Percentiles rank a stretch among this genome's conserved stretches.
These are phyloP conservation scores for Enteromius anoplus DNA, from an alignment of 2,797 vertebrate genomes.

Conservation along the genomic window DNA sequence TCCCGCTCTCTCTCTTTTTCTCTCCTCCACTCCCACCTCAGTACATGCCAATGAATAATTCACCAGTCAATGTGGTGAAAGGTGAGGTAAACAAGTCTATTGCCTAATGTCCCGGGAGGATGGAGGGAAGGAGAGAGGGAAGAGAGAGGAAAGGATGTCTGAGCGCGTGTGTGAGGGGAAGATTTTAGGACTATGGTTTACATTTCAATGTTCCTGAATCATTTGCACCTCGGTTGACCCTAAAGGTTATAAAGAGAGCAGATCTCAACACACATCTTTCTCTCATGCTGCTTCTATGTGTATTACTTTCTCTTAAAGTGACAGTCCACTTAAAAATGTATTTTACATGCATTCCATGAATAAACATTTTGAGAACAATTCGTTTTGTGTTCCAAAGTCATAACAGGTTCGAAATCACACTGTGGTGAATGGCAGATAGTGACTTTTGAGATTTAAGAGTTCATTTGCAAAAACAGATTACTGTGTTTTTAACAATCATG, in stretches of 20 bases:
- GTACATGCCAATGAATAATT: conserved; percentile 85
- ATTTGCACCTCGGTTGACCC: conserved; percentile 81
- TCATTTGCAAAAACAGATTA: no score
- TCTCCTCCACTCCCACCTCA: conserved; percentile 63
- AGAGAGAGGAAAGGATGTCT: conserved; percentile 52
- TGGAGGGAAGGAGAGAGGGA: conserved; percentile 70
- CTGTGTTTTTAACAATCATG: no score
- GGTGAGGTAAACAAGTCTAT: conserved; percentile 88
- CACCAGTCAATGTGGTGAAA: conserved; percentile 84
- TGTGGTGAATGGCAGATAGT: neutral
- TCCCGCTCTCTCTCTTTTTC: conserved; percentile 46
- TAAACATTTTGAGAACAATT: neutral
- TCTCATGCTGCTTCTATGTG: conserved; percentile 1
- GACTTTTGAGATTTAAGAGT: neutral
- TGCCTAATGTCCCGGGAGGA: conserved; percentile 83
- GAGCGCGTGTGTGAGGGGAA: conserved; percentile 58
- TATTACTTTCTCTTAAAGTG: conserved; percentile 18
- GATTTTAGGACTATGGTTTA: conserved; percentile 67
- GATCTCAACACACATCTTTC: conserved; percentile 64
- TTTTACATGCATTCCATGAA: neutral
- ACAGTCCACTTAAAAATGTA: neutral
- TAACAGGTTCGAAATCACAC: neutral
- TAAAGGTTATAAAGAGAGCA: conserved; percentile 68
- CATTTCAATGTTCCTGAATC: conserved; percentile 72
- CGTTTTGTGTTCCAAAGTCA: neutral